Conservation (phyloP, 2,113 vertebrate species). For the Burhinus oedicnemus region DNA sequence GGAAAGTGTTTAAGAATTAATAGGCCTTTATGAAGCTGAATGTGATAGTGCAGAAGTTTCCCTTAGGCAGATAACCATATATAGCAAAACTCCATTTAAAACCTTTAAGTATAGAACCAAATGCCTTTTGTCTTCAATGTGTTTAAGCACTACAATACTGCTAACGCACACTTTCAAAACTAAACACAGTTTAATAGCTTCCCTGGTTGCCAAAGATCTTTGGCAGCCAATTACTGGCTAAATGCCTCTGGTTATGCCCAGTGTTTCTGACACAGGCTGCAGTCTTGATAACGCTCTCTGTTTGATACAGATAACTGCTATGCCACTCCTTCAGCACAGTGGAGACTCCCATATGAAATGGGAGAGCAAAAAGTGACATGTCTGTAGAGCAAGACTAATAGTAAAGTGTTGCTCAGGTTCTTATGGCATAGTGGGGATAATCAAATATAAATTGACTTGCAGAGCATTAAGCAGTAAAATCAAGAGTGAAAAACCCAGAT, state of each 20-base stretch:
- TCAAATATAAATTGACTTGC: background rate
- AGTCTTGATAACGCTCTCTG: background rate
- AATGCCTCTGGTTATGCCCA: background rate
- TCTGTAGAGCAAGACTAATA: background rate
- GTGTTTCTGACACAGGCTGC: background rate
- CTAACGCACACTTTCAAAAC: background rate
- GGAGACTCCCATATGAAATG: background rate
- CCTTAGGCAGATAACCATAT: background rate
- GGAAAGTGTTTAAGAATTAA: background rate
- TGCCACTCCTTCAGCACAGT: background rate
- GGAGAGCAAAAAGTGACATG: background rate
- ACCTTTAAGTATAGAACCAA: background rate
- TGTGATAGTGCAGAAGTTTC: background rate
- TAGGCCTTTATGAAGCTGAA: background rate
- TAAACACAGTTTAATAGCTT: background rate
- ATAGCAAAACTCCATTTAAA: background rate
- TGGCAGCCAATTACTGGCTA: background rate
- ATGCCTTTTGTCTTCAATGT: background rate
- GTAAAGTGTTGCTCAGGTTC: background rate
- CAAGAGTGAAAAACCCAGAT: background rate
- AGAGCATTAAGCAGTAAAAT: background rate
- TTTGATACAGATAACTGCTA: constrained; percentile 7
- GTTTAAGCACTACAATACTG: background rate
- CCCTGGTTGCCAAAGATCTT: background rate
- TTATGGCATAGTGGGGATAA: background rate